phyloP scores from a whole-genome alignment of 1,140 invertebrate genomes.

The Danaus melanippus region DNA sequence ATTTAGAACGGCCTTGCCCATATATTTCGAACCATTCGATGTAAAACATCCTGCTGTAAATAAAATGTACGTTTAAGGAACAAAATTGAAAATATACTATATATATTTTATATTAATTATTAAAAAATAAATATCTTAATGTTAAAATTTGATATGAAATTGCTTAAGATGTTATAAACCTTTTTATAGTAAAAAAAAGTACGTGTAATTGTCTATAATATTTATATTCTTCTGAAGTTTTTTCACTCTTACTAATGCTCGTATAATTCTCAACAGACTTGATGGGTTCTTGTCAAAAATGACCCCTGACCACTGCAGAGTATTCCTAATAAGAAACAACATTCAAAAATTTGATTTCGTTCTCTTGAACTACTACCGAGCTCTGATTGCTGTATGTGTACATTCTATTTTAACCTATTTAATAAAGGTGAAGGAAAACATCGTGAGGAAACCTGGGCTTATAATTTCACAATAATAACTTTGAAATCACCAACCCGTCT shows the following conservation, averaged over 20 bases:
- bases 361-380: slow-evolving; percentile 5
- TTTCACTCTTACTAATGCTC: slow-evolving; percentile 10
- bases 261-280: slow-evolving; percentile 4
- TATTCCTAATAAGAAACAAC: slow-evolving; percentile 16
- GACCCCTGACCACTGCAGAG: slow-evolving; percentile 27
- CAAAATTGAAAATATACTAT: too few species aligned
- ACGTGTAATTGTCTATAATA: neutral
- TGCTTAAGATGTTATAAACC: too few species aligned
- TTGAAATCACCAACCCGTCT: too few species aligned
- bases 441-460: too few species aligned
- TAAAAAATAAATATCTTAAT: slow-evolving; percentile 10
- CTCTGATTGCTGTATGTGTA: slow-evolving; percentile 11
- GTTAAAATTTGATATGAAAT: neutral
- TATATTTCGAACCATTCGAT: slow-evolving; percentile 19
- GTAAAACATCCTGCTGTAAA: slow-evolving; percentile 5
- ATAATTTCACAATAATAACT: too few species aligned
- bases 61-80: neutral
- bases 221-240: neutral
- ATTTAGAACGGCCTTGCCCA: slow-evolving; percentile 16
- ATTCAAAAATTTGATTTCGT: slow-evolving; percentile 1
- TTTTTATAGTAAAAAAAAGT: too few species aligned
- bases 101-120: neutral
- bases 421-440: too few species aligned
- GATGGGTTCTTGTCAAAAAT: slow-evolving; percentile 15
- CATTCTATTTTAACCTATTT: too few species aligned